Base-by-base conservation (phyloP, 1,140 invertebrate genomes). In the Venustaconcha ellipsiformis region DNA sequence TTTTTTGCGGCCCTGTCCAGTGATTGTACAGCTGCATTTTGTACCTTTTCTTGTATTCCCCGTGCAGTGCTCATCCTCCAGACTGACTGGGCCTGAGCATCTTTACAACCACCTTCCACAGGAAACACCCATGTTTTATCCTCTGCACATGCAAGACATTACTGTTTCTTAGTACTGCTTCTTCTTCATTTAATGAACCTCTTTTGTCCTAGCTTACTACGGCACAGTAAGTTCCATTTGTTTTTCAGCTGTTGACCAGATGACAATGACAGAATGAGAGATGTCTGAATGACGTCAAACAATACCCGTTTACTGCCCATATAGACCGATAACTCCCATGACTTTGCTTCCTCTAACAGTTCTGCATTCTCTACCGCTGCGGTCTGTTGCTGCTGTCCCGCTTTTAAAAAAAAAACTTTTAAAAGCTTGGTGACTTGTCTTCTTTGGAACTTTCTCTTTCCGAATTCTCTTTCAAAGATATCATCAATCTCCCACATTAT, bases 51-150 rank as follows among this genome's bases (percentile, higher is more conserved):
- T 26, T 62, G 63, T 26, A 75, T 59, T 11, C 78, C 65, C 66
- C 69, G 20, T 71, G 30, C 12, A 48, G 6, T 48, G 1, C 72
- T 55, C 69, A 75, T 59, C 30, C 57, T 75, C 69, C 70, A 75
- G 8, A 71, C 62, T 30, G 72, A 79, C 23, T 67, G 70, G 23
- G 71, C 67, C 63, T 76, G 72, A 48, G 74, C 74, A 8, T 69
- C 72, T 70, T 71, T 78, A n/a, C 72, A 74, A 14, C 72, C 76
- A 57, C 70, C 64, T 20, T 72, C 64, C 17, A 72, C 75, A 26
- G 56, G 57, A 17, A 77, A 67, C 13, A 74, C 12, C 64, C 17
- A 72, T 67, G 67, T 55, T 56, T 57, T 59, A 75, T 14, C 72
- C 72, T 18, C 30, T 56, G 17, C 67, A 30, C 55, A 63, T 76